These are phyloP conservation scores for Eurypyga helias DNA, from an alignment of 2,113 vertebrate species.

Conservation along the genomic window DNA sequence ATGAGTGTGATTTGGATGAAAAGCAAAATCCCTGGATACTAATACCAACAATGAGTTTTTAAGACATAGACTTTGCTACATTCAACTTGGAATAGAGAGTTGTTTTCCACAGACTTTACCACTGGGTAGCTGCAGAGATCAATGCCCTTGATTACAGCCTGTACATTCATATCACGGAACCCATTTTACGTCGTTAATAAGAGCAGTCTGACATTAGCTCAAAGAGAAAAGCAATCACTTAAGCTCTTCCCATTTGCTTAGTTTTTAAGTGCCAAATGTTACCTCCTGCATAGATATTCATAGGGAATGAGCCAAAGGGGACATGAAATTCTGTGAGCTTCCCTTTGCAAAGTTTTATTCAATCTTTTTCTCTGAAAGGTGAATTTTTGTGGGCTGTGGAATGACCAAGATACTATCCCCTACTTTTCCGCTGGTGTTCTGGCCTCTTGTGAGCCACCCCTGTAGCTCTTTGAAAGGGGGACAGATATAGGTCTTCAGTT, in stretches of 20 bases:
- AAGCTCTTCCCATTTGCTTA: slow-evolving; percentile 56
- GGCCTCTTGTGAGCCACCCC: neutral
- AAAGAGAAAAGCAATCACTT: slow-evolving; percentile 60
- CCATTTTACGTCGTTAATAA: slow-evolving; percentile 51
- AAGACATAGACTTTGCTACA: neutral
- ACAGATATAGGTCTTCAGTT: neutral
- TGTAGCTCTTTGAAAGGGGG: neutral
- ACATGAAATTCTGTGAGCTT: slow-evolving; percentile 2
- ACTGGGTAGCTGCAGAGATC: neutral
- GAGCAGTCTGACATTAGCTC: slow-evolving; percentile 50
- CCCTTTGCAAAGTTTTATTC: neutral
- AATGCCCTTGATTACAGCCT: slow-evolving; percentile 43
- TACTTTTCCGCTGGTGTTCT: neutral
- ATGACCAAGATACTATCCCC: neutral
- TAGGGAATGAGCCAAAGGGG: neutral
- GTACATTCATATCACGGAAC: slow-evolving; percentile 49
- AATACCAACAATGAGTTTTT: neutral
- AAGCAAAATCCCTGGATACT: neutral
- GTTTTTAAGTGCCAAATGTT: slow-evolving; percentile 55
- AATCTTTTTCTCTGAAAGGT: neutral
- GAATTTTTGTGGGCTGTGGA: neutral
- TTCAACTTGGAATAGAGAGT: neutral
- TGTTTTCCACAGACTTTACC: slow-evolving; percentile 24
- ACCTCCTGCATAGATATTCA: slow-evolving; percentile 49
- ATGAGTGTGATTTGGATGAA: neutral